Percentiles rank a stretch among this genome's conserved stretches.
These are phyloP conservation scores for Tyrannus savana DNA, from an alignment of 2,113 vertebrate species.

Conservation along the genomic window DNA sequence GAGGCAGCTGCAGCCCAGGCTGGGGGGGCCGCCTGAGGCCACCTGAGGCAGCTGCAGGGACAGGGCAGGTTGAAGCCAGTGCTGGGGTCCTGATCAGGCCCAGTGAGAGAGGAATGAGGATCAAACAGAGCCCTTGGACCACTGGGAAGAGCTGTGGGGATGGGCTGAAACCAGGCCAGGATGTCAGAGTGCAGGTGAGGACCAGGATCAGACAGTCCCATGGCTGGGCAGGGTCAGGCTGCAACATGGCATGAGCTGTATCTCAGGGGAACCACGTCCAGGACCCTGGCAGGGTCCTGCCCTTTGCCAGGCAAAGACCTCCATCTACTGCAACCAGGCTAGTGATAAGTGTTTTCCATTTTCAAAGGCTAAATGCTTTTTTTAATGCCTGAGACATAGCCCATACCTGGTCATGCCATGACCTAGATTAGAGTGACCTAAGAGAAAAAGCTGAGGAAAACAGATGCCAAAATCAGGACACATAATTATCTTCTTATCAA, in stretches of 20 bases:
- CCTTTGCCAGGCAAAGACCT: neutral
- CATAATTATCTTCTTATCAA: slow-evolving; percentile 4
- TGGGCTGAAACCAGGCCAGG: neutral
- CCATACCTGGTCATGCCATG: neutral
- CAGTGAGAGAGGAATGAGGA: neutral
- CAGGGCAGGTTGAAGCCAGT: neutral
- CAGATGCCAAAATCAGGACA: slow-evolving; percentile 29
- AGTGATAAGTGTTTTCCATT: neutral
- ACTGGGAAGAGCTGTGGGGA: neutral
- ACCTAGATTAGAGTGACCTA: neutral
- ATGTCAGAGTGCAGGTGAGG: rapidly evolving
- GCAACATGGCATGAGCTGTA: neutral
- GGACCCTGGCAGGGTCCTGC: neutral
- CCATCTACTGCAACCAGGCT: neutral
- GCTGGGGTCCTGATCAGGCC: too few relatives aligned
- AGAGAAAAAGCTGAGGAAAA: neutral
- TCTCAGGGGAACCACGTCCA: rapidly evolving
- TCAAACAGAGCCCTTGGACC: neutral
- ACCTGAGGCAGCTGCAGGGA: neutral
- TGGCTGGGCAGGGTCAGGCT: neutral
- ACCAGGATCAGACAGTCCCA: too few relatives aligned
- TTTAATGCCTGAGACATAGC: neutral
- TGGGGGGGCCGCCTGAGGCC: too few relatives aligned
- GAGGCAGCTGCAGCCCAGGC: neutral
- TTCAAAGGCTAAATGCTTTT: neutral